phyloP scores from a whole-genome alignment of 2,888 invertebrate species.

The Meteorus cinctellus region DNA sequence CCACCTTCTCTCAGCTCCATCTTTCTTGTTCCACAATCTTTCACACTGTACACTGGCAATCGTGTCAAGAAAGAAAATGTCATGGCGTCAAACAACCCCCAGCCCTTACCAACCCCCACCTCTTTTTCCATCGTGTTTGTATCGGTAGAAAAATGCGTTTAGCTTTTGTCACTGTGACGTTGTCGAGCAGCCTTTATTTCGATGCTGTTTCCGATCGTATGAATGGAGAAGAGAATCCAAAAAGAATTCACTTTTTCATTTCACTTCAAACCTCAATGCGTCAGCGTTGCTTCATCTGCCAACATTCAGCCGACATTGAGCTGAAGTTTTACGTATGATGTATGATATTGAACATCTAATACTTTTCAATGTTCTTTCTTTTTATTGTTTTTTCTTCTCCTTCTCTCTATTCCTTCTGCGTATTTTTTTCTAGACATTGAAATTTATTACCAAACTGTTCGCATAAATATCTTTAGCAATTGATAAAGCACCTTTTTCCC shows the following conservation, averaged over 20 bases:
- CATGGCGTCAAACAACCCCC: slow-evolving; percentile 20
- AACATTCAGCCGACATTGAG: too few species aligned
- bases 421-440: not conserved
- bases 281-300: not conserved
- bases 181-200: slow-evolving; percentile 13
- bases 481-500: too few species aligned
- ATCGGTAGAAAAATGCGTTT: slow-evolving; percentile 41
- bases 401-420: not conserved
- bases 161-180: slow-evolving; percentile 31
- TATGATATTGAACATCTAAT: too few species aligned
- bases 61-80: slow-evolving; percentile 6
- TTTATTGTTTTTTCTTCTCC: not conserved
- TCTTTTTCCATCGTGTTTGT: not conserved
- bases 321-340: too few species aligned
- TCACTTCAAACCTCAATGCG: not conserved
- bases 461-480: not conserved
- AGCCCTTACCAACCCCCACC: not conserved
- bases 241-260: slow-evolving; percentile 6
- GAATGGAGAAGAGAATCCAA: not conserved
- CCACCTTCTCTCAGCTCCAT: slow-evolving; percentile 20
- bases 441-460: not conserved
- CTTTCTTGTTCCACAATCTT: slow-evolving; percentile 24
- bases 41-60: not conserved
- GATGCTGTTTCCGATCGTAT: slow-evolving; percentile 11
- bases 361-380: not conserved